These are phyloP conservation scores for Mustelus asterias DNA, from an alignment of 2,113 vertebrate genomes.

Conservation along the genomic window DNA sequence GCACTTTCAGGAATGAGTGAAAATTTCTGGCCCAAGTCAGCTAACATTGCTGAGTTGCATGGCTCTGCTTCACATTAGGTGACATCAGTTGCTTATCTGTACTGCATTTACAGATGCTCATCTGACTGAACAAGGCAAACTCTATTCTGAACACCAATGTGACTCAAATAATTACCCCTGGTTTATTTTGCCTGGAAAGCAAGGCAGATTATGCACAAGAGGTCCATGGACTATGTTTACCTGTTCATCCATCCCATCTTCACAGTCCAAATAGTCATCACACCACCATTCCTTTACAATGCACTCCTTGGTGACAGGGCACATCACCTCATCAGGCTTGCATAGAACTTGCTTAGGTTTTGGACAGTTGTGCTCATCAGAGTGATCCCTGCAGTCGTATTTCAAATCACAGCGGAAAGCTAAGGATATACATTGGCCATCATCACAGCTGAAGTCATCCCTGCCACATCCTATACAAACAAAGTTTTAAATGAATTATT, in stretches of 20 bases:
- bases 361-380: conserved; percentile 67
- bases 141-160: background rate
- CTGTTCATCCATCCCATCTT: conserved; percentile 75
- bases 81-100: background rate
- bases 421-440: conserved; percentile 68
- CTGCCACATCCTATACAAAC: conserved; percentile 56
- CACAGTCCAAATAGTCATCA: conserved; percentile 72
- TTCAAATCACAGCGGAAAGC: conserved; percentile 73
- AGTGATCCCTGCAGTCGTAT: conserved; percentile 70
- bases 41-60: background rate
- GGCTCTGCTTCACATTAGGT: background rate
- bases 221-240: conserved; percentile 45
- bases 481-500: background rate
- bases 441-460: conserved; percentile 59
- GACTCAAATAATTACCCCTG: background rate
- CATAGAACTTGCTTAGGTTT: conserved; percentile 54
- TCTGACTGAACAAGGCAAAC: background rate
- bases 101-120: background rate
- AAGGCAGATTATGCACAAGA: background rate
- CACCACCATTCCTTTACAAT: conserved; percentile 74
- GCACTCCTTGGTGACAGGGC: conserved; percentile 65
- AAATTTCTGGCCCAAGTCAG: background rate
- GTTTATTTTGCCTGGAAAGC: background rate
- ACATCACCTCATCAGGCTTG: conserved; percentile 49
- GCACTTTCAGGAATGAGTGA: background rate